Evolutionary conservation across 2,113 vertebrate genomes (phyloP), one percentile per base, ranked within the genome.

Genomic region (Panthera tigris): DNA sequence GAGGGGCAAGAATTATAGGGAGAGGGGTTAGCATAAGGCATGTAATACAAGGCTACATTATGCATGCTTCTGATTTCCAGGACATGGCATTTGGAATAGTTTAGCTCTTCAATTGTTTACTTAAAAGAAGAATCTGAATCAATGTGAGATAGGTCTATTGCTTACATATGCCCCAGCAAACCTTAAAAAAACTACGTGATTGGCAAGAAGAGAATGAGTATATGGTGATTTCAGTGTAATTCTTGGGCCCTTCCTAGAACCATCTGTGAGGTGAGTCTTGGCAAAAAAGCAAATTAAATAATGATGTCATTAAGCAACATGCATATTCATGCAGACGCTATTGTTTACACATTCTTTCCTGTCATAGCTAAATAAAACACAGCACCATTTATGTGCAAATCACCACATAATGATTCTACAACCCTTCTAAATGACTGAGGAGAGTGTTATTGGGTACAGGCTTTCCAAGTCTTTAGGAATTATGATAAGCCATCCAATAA

Each of bases 341-440:
- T 97, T 98, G 97, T 97, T 98, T 97, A 97, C 86, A 86, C 91
- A 97, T 94, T 97, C 88, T 95, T 98, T 98, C 97, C 97, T 98
- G 97, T 97, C 95, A 16, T 89, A 96, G 81, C 87, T 95, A 98
- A 98, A 98, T 98, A 98, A 98, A 98, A 98, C 97, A 97, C 96
- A 97, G 63, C 25, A 88, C 15, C 29, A 89, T 92, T 97, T 96
- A 95, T 1, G 5, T 88, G 69, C 33, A 97, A 80, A 80, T 92
- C 25, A 81, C 63, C 65, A 83, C 66, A 91, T 89, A 81, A 82
- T 82, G 48, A 78, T 81, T 97, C 50, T 69, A 12, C 10, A 27
- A 79, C 52, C 91, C 57, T 92, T 94, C 52, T 97, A 84, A 97
- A 88, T 93, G 88, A 92, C 48, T 95, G 76, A 81, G 79, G 21